Evolutionary conservation across 2,888 invertebrate species (phyloP), one percentile per base, ranked within the genome.

Genomic region (Tiliacea aurago): DNA sequence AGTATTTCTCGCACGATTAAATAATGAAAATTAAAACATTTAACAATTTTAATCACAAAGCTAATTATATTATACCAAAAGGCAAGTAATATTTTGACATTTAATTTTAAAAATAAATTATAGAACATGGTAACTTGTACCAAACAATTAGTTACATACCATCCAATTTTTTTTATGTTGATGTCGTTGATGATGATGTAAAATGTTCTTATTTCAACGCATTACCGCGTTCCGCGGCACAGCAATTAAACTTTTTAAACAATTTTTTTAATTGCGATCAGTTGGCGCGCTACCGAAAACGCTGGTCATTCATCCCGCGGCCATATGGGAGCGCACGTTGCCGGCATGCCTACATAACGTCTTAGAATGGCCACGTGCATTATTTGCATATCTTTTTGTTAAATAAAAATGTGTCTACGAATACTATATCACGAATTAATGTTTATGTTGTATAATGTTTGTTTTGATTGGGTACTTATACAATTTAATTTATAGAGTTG

Each of bases 271-370:
- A 93, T 92, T 90, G 91, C 86, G 88, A 90, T 91, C 90, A 88
- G 83, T 89, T 88, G 87, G 82, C 86, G 85, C 61, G 90, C 90
- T 90, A 88, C 93, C 94, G 91, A 94, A 94, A 93, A 90, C 86
- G 78, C 83, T 93, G 94, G 95, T 94, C 95, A 94, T 95, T 96
- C 95, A 95, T 95, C 95, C 94, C 95, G 89, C 61, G 78, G 84
- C 91, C 95, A 95, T 91, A 95, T 95, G 96, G 91, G 90, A 84
- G 88, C 89, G 85, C 95, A 95, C 94, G 95, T 83, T 84, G 89
- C 87, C 80, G 72, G 47, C 76, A 71, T 56, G 80, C n/a, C 69
- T 23, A 28, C 45, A 81, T 71, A 83, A 83, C 83, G 82, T 79
- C 77, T 88, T 92, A 93, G 93, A 94, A 84, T 69, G 81, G 93